Conservation (phyloP, 2,113 vertebrate species). For the Conger conger region DNA sequence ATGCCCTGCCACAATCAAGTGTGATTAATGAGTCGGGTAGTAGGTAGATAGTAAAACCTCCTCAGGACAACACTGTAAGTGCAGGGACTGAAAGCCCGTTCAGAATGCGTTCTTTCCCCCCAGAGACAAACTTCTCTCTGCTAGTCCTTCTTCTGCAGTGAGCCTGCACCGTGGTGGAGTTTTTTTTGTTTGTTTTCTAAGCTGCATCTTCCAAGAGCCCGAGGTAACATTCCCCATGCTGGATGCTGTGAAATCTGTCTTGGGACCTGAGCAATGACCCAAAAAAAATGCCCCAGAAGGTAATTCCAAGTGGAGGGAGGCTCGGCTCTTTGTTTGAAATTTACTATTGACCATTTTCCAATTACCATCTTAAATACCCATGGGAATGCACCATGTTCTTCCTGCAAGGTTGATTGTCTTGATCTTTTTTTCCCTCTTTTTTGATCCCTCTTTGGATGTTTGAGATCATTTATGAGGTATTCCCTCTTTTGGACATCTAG, state of each 20-base stretch:
- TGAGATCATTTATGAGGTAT: neutral
- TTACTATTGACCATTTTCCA: too few species aligned
- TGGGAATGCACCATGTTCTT: too few species aligned
- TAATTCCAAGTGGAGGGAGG: too few species aligned
- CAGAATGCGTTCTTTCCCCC: neutral
- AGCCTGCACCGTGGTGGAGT: neutral
- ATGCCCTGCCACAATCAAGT: too few species aligned
- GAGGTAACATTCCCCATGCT: too few species aligned
- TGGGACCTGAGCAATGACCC: too few species aligned
- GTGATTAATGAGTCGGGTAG: too few species aligned
- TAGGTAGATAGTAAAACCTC: neutral
- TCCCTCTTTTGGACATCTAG: neutral
- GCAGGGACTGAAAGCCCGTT: neutral
- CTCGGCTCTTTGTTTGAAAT: too few species aligned
- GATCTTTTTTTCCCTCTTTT: too few species aligned
- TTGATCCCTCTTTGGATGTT: neutral
- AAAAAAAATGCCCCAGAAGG: too few species aligned
- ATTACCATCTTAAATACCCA: too few species aligned
- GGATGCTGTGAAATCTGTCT: too few species aligned
- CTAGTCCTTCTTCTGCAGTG: neutral
- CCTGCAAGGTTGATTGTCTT: neutral
- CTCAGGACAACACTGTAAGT: neutral
- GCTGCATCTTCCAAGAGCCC: neutral
- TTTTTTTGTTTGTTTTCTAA: neutral
- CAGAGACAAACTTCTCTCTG: neutral